Base-by-base conservation (phyloP, 2,888 invertebrate species). In the Carterocephalus palaemon region DNA sequence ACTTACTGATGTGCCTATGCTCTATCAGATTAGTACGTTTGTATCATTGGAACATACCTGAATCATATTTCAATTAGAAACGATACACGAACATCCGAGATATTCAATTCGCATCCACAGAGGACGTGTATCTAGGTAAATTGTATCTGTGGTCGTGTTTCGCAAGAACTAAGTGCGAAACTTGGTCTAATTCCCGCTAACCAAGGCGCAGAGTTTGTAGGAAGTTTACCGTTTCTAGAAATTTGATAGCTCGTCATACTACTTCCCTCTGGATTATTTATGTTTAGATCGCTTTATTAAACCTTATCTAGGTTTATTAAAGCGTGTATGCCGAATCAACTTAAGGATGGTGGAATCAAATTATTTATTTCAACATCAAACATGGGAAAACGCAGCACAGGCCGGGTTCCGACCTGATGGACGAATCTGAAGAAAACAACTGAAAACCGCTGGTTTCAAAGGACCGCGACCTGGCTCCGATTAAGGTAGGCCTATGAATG, bases 91-190 rank as follows among this genome's bases (percentile, higher is more conserved):
- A 22, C 19, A 38, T 6, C 26, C 7, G 12, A 19, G 26, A 10
- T 12, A 38, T 19, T 38, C 37, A 28, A 38, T 38, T 17, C n/a
- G 26, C 26, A 17, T 19, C 16, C 26, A 12, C 10, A 26, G 15
- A 15, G 16, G 19, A 23, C 17, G 12, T 22, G 10, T 32, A 40
- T 16, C 31, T 42, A 29, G 28, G 12, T 22, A 36, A 43, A 36
- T 43, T 34, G 54, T 58, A 59, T 54, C 54, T 43, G 48, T 49
- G 54, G 54, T 60, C 57, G 54, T 57, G 57, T 61, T 62, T 57
- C 51, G 54, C 47, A 50, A 53, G 49, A 47, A 48, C 49, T 59
- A 55, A 50, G 46, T 52, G 54, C 37, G 26, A 47, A 58, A 56
- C 52, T 55, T 50, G 40, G 43, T 56, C 48, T 56, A 54, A 57